Evolutionary conservation across 2,888 invertebrate species (phyloP).

Genomic region (Perithous albicinctus): DNA sequence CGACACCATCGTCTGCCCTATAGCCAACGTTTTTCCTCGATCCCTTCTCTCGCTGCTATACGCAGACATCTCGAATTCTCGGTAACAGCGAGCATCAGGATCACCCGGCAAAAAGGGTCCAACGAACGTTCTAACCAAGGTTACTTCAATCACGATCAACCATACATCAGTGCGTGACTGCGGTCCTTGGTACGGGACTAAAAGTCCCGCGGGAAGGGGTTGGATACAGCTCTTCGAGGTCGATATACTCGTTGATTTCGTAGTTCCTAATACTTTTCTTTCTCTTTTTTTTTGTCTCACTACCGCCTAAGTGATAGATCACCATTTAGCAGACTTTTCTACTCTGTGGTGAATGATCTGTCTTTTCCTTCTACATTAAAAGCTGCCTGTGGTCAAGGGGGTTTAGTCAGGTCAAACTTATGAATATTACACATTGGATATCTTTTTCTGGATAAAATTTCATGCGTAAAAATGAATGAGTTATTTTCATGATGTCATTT

Average conservation of each 20-base stretch:
- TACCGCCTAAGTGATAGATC: conserved; percentile 60
- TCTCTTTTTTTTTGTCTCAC: conserved; percentile 34
- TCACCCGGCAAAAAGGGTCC: conserved; percentile 43
- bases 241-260: conserved; percentile 35
- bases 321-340: conserved; percentile 12
- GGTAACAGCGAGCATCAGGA: conserved; percentile 24
- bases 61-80: conserved; percentile 11
- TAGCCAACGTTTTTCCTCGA: conserved; percentile 21
- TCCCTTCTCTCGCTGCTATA: conserved; percentile 12
- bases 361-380: conserved; percentile 3
- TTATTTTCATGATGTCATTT: too few relatives aligned
- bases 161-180: conserved; percentile 76
- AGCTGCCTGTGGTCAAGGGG: conserved; percentile 10
- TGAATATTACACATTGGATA: conserved; percentile 18
- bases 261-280: conserved; percentile 25
- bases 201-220: conserved; percentile 61
- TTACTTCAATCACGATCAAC: conserved; percentile 79
- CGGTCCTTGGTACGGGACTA: conserved; percentile 29
- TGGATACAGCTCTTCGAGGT: conserved; percentile 27
- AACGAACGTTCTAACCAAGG: conserved; percentile 66
- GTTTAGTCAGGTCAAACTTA: not conserved
- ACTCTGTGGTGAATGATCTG: conserved; percentile 23
- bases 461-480: not conserved
- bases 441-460: not conserved
- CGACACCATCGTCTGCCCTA: conserved; percentile 6